phyloP scores from a whole-genome alignment of 2,888 invertebrate genomes.

The Malthinus flaveolus region DNA sequence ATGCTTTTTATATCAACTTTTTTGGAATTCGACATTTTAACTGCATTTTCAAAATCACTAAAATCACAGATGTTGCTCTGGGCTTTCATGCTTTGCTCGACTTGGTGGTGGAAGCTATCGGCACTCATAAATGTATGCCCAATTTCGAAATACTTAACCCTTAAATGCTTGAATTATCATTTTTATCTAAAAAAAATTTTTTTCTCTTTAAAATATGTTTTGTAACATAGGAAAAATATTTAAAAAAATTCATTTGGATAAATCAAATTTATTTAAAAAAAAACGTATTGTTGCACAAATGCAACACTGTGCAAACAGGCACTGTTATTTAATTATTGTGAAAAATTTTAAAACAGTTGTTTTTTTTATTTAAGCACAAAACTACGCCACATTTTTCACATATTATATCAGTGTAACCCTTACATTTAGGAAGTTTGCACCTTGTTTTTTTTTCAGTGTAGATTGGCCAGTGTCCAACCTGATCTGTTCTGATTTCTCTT shows the following conservation, averaged over 20 bases:
- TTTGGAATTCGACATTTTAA: background rate
- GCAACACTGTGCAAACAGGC: too few relatives aligned
- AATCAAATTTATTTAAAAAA: too few relatives aligned
- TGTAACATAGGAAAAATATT: too few relatives aligned
- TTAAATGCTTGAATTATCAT: background rate
- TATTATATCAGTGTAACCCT: background rate
- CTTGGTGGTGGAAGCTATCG: too few relatives aligned
- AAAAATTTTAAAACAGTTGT: too few relatives aligned
- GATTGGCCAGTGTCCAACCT: background rate
- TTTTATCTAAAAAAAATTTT: too few relatives aligned
- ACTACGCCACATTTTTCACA: too few relatives aligned
- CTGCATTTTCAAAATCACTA: conserved; percentile 1
- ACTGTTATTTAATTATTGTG: too few relatives aligned
- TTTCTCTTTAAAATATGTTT: too few relatives aligned
- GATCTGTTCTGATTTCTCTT: background rate
- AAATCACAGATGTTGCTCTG: background rate
- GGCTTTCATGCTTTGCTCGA: background rate
- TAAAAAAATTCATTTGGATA: too few relatives aligned
- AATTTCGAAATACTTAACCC: background rate
- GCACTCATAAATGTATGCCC: conserved; percentile 5
- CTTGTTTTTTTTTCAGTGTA: background rate
- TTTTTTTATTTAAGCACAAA: too few relatives aligned
- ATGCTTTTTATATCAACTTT: background rate
- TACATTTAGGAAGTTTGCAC: background rate
- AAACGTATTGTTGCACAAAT: too few relatives aligned